Evolutionary conservation across 1,140 invertebrate species (phyloP).

Genomic region (Habropoda laboriosa): DNA sequence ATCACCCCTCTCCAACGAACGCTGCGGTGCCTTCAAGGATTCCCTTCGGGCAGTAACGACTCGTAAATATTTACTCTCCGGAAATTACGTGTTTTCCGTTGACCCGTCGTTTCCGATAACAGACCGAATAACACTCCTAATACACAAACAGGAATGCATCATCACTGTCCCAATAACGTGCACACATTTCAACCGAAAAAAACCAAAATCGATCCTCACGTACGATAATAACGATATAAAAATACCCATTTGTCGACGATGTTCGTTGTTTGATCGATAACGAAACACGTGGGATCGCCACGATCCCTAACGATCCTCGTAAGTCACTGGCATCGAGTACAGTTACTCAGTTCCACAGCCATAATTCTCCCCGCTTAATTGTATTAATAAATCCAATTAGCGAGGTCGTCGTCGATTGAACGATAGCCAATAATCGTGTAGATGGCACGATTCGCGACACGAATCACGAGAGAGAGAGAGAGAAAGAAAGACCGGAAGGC

Average conservation of each 20-base stretch:
- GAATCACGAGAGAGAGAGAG: background rate
- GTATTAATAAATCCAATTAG: slow-evolving; percentile 48
- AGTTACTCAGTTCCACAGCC: background rate
- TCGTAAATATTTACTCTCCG: slow-evolving; percentile 53
- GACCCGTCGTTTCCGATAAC: slow-evolving; percentile 10
- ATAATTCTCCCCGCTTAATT: slow-evolving; percentile 19
- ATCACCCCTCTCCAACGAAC: background rate
- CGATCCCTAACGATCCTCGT: background rate
- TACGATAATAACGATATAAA: too few species aligned
- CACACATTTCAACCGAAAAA: too few species aligned
- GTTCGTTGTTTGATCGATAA: background rate
- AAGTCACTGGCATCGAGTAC: background rate
- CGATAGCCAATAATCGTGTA: slow-evolving; percentile 34
- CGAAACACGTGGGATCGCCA: background rate
- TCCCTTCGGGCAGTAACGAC: background rate
- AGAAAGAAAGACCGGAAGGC: too few species aligned
- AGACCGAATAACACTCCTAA: background rate
- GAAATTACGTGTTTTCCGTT: slow-evolving; percentile 45
- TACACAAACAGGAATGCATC: background rate
- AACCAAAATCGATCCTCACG: too few species aligned
- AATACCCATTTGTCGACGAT: background rate
- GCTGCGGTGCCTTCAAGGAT: background rate
- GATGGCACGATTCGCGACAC: slow-evolving; percentile 16
- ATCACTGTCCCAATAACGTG: background rate
- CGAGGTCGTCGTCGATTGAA: background rate